Evolutionary conservation across 2,888 invertebrate species (phyloP), one percentile per base, ranked within the genome.

Genomic region (Leptinotarsa peninsularis): DNA sequence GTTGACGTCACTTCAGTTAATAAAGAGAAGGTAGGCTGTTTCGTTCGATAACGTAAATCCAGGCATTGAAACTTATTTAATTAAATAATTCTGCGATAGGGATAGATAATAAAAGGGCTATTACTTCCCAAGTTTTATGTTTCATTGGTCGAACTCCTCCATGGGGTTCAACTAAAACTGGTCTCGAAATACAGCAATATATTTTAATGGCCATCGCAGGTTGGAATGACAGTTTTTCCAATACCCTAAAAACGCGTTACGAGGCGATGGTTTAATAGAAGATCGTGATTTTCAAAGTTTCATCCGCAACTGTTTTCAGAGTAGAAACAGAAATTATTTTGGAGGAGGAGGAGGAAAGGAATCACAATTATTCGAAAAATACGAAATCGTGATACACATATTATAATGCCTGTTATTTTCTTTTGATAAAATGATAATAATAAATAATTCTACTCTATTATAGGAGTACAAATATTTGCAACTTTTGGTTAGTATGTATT

Each of bases 81-180:
- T 63, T 63, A 63, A 63, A 33, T 43, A 17, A 33, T 17, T 5
- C 33, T 63, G 63, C 63, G 17, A 33, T 33, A n/a, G 63, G 43
- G 43, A 33, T 5, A 43, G 43, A 63, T 63, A 63, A 27, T 63
- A 63, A 63, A 63, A 33, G 4, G 43, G 17, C 7, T 43, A 33
- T 63, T 33, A 33, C 43, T 43, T 43, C 43, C 43, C 33, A 33
- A n/a, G n/a, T 63, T 63, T 63, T 63, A 63, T 63, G 58, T 58
- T 58, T 58, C 58, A 58, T 58, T 21, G 14, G 58, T 23, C 58
- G 27, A 63, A n/a, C 63, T 13, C 10, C 33, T 33, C 18, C 7
- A n/a, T 63, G 63, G 63, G 43, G 43, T 63, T 63, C 17, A 33
- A 33, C 17, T 63, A 63, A 33, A 3, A n/a, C 17, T 43, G n/a